Percentiles rank a stretch among this genome's conserved stretches.
phyloP scores from a whole-genome alignment of 2,113 vertebrate species.

The Brachirus orientalis region DNA sequence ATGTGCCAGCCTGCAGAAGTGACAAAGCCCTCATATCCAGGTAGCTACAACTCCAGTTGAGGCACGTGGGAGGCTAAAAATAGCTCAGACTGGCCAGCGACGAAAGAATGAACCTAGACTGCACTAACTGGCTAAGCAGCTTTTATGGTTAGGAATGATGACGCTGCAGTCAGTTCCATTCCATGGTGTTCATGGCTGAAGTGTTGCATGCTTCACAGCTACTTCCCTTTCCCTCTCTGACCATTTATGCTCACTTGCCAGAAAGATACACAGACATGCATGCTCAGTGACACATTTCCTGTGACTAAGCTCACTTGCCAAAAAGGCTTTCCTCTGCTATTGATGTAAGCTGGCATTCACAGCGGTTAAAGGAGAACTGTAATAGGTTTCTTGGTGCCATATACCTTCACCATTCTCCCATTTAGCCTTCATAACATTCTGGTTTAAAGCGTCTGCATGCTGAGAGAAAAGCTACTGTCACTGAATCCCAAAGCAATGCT shows the following conservation, averaged over 20 bases:
- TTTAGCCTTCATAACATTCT: conserved; percentile 38
- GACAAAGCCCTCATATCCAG: conserved; percentile 76
- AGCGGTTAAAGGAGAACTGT: conserved; percentile 33
- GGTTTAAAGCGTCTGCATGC: conserved; percentile 11
- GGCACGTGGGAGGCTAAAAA: conserved; percentile 73
- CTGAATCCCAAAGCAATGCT: conserved; percentile 12
- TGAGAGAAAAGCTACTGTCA: conserved; percentile 9
- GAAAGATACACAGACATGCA: not conserved
- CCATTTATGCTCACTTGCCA: conserved; percentile 28
- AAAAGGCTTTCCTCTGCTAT: conserved; percentile 5
- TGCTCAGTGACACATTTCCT: conserved; percentile 15
- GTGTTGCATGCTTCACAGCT: conserved; percentile 38
- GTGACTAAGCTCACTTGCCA: not conserved
- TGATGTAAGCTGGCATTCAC: conserved; percentile 17
- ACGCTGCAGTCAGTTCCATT: conserved; percentile 66
- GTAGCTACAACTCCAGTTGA: conserved; percentile 60
- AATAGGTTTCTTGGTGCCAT: conserved; percentile 33
- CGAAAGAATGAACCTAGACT: conserved; percentile 72
- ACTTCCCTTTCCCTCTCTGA: not conserved
- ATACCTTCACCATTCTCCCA: conserved; percentile 31
- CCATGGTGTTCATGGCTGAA: conserved; percentile 45
- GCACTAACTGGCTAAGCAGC: conserved; percentile 72
- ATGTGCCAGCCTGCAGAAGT: conserved; percentile 64
- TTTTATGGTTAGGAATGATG: conserved; percentile 77
- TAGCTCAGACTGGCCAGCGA: conserved; percentile 67